Conservation (phyloP, 35 echinoderm and acorn worm genomes). For the Heliocidaris tuberculata region DNA sequence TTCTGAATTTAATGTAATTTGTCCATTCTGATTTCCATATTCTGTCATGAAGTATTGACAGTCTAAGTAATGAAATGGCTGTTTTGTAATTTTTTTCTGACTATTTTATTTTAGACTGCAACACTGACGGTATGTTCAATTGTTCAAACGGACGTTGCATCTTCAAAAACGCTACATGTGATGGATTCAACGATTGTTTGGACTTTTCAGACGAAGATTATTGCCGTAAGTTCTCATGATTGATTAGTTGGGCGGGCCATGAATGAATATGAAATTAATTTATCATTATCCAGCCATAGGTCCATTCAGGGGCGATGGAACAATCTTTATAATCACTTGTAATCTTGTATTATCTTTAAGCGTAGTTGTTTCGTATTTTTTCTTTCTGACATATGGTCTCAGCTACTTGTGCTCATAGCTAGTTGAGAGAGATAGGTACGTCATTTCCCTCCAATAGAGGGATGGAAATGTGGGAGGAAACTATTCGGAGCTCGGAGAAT, state of each 20-base stretch:
- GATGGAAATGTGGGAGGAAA: too few species aligned
- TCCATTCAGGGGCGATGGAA: neutral
- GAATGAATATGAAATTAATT: neutral
- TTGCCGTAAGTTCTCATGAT: neutral
- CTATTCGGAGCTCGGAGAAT: too few species aligned
- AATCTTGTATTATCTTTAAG: too few species aligned
- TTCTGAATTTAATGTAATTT: too few species aligned
- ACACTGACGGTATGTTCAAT: neutral
- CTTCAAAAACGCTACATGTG: neutral
- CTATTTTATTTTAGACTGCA: neutral
- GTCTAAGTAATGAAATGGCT: neutral
- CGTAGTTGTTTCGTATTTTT: too few species aligned
- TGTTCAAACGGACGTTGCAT: slow-evolving; percentile 2
- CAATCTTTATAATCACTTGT: too few species aligned
- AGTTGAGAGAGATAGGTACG: too few species aligned
- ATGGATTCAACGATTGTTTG: slow-evolving; percentile 21
- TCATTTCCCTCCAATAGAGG: too few species aligned
- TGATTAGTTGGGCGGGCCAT: neutral
- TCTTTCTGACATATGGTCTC: neutral
- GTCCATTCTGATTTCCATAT: neutral
- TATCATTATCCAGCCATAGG: neutral
- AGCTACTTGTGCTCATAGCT: neutral
- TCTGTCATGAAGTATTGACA: neutral
- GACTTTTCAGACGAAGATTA: slow-evolving; percentile 20
- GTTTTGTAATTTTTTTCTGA: neutral